Base-by-base conservation (phyloP, 2,888 invertebrate species). In the Ophion slaviceki region DNA sequence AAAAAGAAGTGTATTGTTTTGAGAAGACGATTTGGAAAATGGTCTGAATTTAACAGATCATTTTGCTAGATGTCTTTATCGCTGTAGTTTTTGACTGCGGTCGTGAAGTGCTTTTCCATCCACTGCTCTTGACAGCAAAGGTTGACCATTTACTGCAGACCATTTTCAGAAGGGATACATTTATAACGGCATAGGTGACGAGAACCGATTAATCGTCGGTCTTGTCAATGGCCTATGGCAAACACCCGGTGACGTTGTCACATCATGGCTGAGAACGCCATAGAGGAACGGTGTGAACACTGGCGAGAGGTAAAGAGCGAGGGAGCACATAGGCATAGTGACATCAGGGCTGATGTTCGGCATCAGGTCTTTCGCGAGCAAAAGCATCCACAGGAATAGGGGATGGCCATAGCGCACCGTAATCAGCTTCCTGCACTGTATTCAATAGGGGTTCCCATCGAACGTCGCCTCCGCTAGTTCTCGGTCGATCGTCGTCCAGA, bases 191-290 rank as follows among this genome's bases (percentile, higher is more conserved):
- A 40, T 8, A 40, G 6, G 40, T 8, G 40, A 40, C 40, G 8
- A 40, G 40, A 82, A 70, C 61, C 85, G 88, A 90, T 89, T 91
- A 91, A 91, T 91, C 90, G 91, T 89, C 87, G 89, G 89, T 90
- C 89, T 86, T 90, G 90, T 91, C 87, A 88, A 88, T 88, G 88
- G 88, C 57, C 82, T 78, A 83, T 81, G 61, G 66, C 24, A 62
- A 59, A 10, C 53, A 77, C 82, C 86, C 68, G 85, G 84, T 87
- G 82, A 89, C 90, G 88, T 88, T 86, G 89, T 17, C 88, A 87
- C 59, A 53, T 36, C 40, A 4, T 4, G 4, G 32, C 32, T 32
- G 4, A 32, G 32, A 32, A 32, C 4, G 32, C 32, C 32, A 32
- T 32, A 32, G 32, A 32, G 32, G 32, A 32, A 32, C 32, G 4